A percentile compares a stretch with the other conserved stretches of the same genome.
Evolutionary conservation across 2,888 invertebrate genomes (phyloP).

Genomic region (Meghimatium bilineatum): DNA sequence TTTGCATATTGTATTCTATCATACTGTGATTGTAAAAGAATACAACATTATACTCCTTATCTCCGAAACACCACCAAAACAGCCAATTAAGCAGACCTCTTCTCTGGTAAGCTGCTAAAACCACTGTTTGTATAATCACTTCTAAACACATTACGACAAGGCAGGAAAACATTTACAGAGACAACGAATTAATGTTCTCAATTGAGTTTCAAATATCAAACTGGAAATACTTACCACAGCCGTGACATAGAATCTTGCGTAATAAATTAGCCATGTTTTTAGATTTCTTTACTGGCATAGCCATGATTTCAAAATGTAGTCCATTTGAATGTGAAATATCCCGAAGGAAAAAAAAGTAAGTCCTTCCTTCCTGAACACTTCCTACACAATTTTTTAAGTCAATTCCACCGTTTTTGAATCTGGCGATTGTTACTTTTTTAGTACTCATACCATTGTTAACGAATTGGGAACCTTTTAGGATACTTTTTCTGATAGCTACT

Average conservation of each 20-base stretch:
- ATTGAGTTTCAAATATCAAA: too few relatives aligned
- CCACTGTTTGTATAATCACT: too few relatives aligned
- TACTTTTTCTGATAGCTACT: conserved; percentile 44
- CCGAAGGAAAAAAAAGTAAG: conserved; percentile 48
- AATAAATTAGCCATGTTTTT: background rate
- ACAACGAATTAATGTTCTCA: too few relatives aligned
- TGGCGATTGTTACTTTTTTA: conserved; percentile 35
- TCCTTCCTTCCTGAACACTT: conserved; percentile 34
- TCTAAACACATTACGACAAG: too few relatives aligned
- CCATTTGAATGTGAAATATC: conserved; percentile 40
- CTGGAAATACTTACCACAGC: conserved; percentile 29
- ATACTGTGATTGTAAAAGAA: too few relatives aligned
- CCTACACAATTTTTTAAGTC: conserved; percentile 33
- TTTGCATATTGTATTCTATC: too few relatives aligned
- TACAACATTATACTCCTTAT: too few relatives aligned
- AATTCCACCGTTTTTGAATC: background rate
- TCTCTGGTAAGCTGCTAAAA: too few relatives aligned
- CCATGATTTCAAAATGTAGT: conserved; percentile 46
- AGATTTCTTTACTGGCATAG: conserved; percentile 45
- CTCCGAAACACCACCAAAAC: too few relatives aligned
- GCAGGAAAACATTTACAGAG: too few relatives aligned
- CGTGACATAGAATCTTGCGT: conserved; percentile 4
- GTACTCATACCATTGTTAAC: conserved; percentile 26
- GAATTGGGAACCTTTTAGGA: conserved; percentile 40
- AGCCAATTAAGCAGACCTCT: too few relatives aligned